Evolutionary conservation across 2,113 vertebrate genomes (phyloP), one percentile per base, ranked within the genome.

Genomic region (Ginglymostoma cirratum): DNA sequence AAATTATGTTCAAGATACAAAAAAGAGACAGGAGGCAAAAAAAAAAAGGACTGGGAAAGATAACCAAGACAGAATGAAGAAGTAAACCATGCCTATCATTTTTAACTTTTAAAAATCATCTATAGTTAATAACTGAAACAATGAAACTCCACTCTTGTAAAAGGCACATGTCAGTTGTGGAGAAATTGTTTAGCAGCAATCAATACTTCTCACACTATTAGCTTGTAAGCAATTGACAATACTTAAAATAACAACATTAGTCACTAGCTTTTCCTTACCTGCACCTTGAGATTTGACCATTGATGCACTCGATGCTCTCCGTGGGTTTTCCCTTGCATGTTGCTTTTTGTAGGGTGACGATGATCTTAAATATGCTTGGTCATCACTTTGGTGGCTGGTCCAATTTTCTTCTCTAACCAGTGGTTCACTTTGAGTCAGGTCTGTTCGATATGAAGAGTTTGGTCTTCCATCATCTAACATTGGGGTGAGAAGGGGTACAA

Each of bases 331-430:
- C 8, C 98, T 97, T 96, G 97, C 96, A 38, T 97, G 97, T 76
- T 97, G 97, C 90, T 99, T 99, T 96, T 98, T 98, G 96, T 98
- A 98, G 1, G 97, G 95, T 83, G 97, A 96, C 0, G 98, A 98
- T 5, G 98, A 98, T 72, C 97, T 97, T 96, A 98, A 97, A 23
- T 98, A 97, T 83, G 98, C 95, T 80, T 98, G 97, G 0, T 97
- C 72, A 19, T 98, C 97, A 93, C 98, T 98, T 48, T 98, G 98
- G 48, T 98, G 98, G 97, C 98, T 99, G 96, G 98, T 97, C 98
- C 98, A 99, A 96, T 97, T 98, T 96, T 98, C 97, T 95, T 98
- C 97, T 76, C 98, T 19, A 0, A 95, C 97, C 87, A 98, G 98
- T 5, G 97, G 97, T 45, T 98, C 98, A 7, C 97, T 97, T 86